These are phyloP conservation scores for Sorex araneus DNA, from an alignment of 2,113 vertebrate genomes.

Conservation along the genomic window DNA sequence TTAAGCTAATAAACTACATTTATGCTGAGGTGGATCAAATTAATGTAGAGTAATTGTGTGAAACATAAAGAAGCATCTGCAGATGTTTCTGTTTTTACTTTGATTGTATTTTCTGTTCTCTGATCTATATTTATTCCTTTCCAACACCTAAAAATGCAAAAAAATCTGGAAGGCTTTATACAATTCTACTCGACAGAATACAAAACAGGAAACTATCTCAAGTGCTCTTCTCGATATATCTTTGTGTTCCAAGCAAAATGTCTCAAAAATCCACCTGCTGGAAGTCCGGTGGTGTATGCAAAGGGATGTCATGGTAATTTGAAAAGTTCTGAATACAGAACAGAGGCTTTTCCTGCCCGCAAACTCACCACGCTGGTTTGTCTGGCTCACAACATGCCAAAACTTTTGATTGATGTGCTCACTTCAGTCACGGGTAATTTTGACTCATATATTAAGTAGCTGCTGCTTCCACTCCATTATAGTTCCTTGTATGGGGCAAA, in stretches of 20 bases:
- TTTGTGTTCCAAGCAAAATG: constrained; percentile 90
- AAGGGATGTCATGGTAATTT: constrained; percentile 92
- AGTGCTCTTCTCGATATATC: constrained; percentile 87
- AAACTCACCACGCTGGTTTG: constrained; percentile 88
- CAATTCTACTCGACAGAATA: constrained; percentile 83
- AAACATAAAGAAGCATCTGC: constrained; percentile 27
- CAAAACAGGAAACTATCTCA: constrained; percentile 89
- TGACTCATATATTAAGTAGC: constrained; percentile 95
- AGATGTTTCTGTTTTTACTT: constrained; percentile 55
- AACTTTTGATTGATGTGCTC: constrained; percentile 96
- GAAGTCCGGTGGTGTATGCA: constrained; percentile 93
- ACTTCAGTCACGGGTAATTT: constrained; percentile 96
- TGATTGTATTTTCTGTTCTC: constrained; percentile 60
- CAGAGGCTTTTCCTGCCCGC: constrained; percentile 89
- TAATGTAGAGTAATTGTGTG: not conserved
- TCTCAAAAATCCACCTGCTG: constrained; percentile 94
- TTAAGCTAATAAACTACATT: constrained; percentile 29
- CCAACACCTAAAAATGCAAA: constrained; percentile 81
- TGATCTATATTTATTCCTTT: constrained; percentile 26
- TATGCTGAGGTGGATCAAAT: not conserved
- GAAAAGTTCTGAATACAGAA: constrained; percentile 90
- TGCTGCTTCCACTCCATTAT: constrained; percentile 92
- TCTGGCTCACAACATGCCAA: constrained; percentile 91
- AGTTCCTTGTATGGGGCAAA: constrained; percentile 93
- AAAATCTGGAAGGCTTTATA: constrained; percentile 81